Percentiles rank a stretch among this genome's conserved stretches.
Evolutionary conservation across 2,113 vertebrate species (phyloP).

Genomic region (Probosciger aterrimus): DNA sequence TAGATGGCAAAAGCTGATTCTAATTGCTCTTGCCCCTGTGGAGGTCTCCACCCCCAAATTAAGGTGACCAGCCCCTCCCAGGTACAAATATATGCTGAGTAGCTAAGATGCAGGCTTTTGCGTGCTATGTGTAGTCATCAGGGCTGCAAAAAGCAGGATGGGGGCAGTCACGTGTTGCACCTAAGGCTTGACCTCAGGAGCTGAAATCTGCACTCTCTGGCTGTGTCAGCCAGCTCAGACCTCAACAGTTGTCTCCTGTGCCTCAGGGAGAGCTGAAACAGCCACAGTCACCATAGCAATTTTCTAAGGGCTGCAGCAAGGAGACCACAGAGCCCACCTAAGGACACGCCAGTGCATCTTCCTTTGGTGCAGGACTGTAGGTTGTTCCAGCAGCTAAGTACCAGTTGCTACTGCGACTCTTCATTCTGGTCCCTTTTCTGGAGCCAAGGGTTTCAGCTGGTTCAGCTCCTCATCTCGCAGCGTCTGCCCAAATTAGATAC

Average conservation of each 20-base stretch:
- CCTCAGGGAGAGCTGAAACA: background rate
- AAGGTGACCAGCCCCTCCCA: background rate
- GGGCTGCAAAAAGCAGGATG: background rate
- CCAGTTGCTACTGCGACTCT: background rate
- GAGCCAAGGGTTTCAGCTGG: background rate
- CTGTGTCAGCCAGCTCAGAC: background rate
- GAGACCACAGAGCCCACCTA: background rate
- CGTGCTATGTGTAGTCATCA: background rate
- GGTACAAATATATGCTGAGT: too few relatives aligned
- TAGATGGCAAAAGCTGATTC: background rate
- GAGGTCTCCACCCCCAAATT: background rate
- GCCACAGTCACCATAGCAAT: background rate
- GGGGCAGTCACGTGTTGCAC: background rate
- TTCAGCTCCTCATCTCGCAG: background rate
- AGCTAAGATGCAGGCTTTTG: background rate
- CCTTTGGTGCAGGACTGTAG: too few relatives aligned
- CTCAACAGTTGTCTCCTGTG: background rate
- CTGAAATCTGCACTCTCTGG: background rate
- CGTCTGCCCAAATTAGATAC: background rate
- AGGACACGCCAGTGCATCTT: background rate
- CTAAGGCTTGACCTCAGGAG: background rate
- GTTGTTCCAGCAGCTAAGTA: background rate
- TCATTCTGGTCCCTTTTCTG: background rate
- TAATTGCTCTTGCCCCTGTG: background rate
- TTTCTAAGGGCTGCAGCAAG: background rate